A percentile compares a stretch with the other conserved stretches of the same genome.
phyloP scores from a whole-genome alignment of 2,113 vertebrate genomes.

The Bettongia penicillata region DNA sequence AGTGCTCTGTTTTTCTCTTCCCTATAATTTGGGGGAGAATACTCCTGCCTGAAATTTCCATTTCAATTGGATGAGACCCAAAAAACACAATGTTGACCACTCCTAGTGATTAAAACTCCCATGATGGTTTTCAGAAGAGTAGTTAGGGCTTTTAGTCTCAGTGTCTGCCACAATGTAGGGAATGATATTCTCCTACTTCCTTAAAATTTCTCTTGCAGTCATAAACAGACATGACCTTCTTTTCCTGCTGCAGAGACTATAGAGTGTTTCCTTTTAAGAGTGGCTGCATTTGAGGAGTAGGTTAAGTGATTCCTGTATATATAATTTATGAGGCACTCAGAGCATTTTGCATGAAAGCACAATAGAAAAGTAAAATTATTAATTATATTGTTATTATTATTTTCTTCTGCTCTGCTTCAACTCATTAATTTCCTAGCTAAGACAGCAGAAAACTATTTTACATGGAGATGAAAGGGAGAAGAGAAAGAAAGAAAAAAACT shows the following conservation, averaged over 20 bases:
- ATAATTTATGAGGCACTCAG: constrained; percentile 73
- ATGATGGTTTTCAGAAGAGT: constrained; percentile 72
- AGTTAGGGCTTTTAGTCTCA: constrained; percentile 73
- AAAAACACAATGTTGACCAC: constrained; percentile 69
- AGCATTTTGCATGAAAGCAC: constrained; percentile 66
- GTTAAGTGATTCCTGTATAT: constrained; percentile 70
- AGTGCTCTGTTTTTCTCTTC: constrained; percentile 36
- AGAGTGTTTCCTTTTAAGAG: constrained; percentile 65
- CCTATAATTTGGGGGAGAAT: neutral
- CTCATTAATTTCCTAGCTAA: constrained; percentile 44
- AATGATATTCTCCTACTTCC: constrained; percentile 58
- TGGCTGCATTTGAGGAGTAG: constrained; percentile 67
- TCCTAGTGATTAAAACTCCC: constrained; percentile 78
- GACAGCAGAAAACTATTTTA: constrained; percentile 29
- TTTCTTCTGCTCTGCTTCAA: constrained; percentile 29
- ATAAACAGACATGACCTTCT: neutral
- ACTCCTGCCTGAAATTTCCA: constrained; percentile 58
- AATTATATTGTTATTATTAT: constrained; percentile 53
- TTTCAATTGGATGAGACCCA: constrained; percentile 70
- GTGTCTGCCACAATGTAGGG: constrained; percentile 35
- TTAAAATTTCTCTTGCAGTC: constrained; percentile 57
- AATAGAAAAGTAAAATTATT: constrained; percentile 71
- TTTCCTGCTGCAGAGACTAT: constrained; percentile 29
- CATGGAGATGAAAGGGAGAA: constrained; percentile 28
- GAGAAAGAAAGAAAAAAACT: neutral